Base-by-base conservation (phyloP, 2,797 vertebrate species). In the Phyllotis vaccarum region DNA sequence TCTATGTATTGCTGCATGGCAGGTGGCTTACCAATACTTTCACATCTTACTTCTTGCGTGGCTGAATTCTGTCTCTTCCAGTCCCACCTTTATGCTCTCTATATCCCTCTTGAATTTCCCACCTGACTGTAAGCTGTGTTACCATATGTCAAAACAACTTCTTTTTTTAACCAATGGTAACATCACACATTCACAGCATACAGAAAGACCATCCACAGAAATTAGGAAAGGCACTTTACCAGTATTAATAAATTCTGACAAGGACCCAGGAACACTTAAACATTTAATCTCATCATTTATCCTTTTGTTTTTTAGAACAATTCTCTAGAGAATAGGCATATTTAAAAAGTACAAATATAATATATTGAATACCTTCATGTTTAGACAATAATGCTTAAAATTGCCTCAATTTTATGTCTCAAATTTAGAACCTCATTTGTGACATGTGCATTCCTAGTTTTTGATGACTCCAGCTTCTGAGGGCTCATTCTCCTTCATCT, bases 271-370 rank as follows among this genome's bases (percentile, higher is more conserved):
- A 82, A 37, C 58, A 83, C 1, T 52, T 56, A 82, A 5, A 80
- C 49, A 3, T 68, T 37, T 21, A 22, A 27, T 82, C 16, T 62
- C 58, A 95, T 24, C 46, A 80, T 10, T 27, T 83, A 40, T 72
- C 86, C 1, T 89, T 93, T 95, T 79, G 2, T 40, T 91, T 40
- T 87, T 93, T 91, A 83, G n/a, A 56, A 70, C n/a, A 40, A 81
- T 68, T 24, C 85, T 72, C 37, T 17, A 81, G 6, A 76, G 11
- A 75, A 34, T 31, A 75, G 1, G 3, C 64, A 34, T 19, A 79
- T 17, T 29, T 54, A 21, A 81, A 95, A 95, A 29, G 2, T 49
- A 0, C 49, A 85, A 19, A 6, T 5, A 34, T 52, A 90, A 31
- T 4, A 49, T 76, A 78, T 12, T 68, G 10, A 88, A 78, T 93